phyloP scores from a whole-genome alignment of 2,888 invertebrate species.

The Villa cingulata region DNA sequence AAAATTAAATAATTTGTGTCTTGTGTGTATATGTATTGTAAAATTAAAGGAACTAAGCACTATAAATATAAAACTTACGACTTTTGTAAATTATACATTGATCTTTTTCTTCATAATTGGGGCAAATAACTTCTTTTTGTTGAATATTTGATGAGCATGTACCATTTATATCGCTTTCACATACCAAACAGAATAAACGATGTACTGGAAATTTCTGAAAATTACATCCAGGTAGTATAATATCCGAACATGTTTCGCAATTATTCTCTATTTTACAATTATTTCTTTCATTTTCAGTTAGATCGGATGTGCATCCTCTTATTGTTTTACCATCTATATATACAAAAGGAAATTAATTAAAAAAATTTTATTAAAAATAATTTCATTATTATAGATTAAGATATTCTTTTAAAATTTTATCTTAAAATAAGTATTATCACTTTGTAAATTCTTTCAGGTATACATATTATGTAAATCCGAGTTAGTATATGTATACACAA shows the following conservation, averaged over 20 bases:
- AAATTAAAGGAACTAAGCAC: too few relatives aligned
- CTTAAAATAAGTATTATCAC: too few relatives aligned
- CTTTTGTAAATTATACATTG: conserved; percentile 27
- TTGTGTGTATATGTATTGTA: too few relatives aligned
- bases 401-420: neutral
- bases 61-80: conserved; percentile 5
- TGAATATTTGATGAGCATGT: conserved; percentile 23
- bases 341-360: too few relatives aligned
- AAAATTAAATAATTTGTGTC: too few relatives aligned
- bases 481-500: too few relatives aligned
- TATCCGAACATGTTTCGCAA: neutral
- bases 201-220: conserved; percentile 24
- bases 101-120: conserved; percentile 26
- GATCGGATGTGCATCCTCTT: conserved; percentile 26
- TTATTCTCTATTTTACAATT: neutral
- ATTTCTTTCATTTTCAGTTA: neutral
- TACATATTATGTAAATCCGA: too few relatives aligned
- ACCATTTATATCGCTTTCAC: conserved; percentile 23
- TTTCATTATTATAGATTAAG: neutral
- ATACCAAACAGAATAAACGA: conserved; percentile 27
- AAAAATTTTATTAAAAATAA: neutral
- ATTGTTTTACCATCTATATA: conserved; percentile 26
- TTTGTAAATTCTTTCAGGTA: too few relatives aligned
- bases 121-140: conserved; percentile 20
- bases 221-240: conserved; percentile 26